Conservation (phyloP, 2,888 invertebrate species). For the Napeogenes inachia region DNA sequence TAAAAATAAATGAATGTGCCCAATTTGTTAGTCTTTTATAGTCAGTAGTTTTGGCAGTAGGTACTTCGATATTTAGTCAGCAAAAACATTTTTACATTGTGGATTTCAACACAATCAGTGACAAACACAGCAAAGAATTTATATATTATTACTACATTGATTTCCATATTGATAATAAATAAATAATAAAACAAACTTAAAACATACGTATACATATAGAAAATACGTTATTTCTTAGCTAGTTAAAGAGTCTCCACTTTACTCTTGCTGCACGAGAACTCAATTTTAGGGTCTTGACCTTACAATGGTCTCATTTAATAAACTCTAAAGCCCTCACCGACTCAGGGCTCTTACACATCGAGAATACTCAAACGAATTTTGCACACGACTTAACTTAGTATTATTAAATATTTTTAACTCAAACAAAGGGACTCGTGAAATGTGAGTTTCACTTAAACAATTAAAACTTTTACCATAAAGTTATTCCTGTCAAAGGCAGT, state of each 20-base stretch:
- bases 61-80: too few species aligned
- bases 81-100: too few species aligned
- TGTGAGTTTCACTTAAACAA: constrained; percentile 12
- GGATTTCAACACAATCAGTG: too few species aligned
- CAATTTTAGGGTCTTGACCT: constrained; percentile 30
- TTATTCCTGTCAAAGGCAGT: constrained; percentile 11
- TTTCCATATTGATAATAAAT: not conserved
- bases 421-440: not conserved
- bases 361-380: constrained; percentile 24
- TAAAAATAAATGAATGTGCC: too few species aligned
- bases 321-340: constrained; percentile 27
- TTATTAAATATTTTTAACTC: constrained; percentile 3
- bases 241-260: constrained; percentile 17
- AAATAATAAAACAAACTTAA: constrained; percentile 3
- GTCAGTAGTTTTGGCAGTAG: too few species aligned
- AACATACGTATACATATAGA: constrained; percentile 1
- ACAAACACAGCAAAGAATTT: too few species aligned
- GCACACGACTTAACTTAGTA: constrained; percentile 9
- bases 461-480: constrained; percentile 19
- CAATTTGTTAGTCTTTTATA: too few species aligned
- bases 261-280: constrained; percentile 26
- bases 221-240: constrained; percentile 19
- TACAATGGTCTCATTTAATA: constrained; percentile 28
- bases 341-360: constrained; percentile 19
- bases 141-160: too few species aligned